Percentiles rank a stretch among this genome's conserved stretches.
Conservation (phyloP, 2,797 vertebrate species). For the Amazona ochrocephala region DNA sequence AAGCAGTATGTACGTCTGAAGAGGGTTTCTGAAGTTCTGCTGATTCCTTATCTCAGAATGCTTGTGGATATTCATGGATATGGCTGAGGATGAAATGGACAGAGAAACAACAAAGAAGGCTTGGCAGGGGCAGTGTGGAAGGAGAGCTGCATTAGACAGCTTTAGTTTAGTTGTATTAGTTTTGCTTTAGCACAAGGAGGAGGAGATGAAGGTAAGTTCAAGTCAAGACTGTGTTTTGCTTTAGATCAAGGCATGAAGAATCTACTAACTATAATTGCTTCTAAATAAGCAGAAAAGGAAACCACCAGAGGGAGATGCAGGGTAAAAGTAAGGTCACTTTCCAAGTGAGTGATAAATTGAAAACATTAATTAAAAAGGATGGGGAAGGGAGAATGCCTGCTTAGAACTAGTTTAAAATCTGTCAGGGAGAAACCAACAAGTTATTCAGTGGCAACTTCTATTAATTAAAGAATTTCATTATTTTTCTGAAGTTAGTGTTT, state of each 20-base stretch:
- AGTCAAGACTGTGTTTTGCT: not conserved
- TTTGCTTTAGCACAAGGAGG: not conserved
- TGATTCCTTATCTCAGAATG: not conserved
- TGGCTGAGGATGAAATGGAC: not conserved
- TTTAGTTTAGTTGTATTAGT: not conserved
- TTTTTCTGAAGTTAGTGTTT: not conserved
- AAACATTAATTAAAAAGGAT: not conserved
- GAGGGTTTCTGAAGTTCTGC: not conserved
- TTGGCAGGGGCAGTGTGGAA: rapidly evolving
- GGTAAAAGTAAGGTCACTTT: constrained; percentile 43
- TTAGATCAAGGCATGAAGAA: not conserved
- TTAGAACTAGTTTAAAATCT: not conserved
- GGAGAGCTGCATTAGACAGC: not conserved
- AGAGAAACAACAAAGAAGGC: not conserved
- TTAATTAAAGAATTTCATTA: not conserved
- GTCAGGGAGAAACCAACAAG: not conserved
- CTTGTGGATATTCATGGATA: not conserved
- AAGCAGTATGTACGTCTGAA: not conserved
- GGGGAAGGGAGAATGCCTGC: not conserved
- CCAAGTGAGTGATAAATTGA: not conserved
- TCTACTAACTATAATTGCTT: not conserved
- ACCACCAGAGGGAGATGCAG: constrained; percentile 60
- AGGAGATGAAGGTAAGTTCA: not conserved
- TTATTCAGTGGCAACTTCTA: not conserved
- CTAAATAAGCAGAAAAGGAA: constrained; percentile 11